Evolutionary conservation across 1,140 invertebrate genomes (phyloP), one percentile per base, ranked within the genome.

Genomic region (Bombyx mandarina): DNA sequence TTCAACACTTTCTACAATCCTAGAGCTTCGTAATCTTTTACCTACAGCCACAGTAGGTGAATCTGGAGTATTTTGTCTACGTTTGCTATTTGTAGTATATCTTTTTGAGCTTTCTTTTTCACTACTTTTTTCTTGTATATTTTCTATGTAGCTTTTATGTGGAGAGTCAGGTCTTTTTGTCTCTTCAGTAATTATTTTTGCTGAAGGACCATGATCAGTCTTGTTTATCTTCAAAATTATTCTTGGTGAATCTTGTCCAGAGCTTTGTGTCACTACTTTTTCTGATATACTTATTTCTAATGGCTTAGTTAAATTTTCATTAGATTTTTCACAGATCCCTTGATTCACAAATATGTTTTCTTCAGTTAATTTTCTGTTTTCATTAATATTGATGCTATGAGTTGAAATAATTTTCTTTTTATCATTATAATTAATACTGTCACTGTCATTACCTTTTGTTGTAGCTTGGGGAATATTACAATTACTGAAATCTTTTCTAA

Each of bases 211-310:
- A 67, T 86, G 85, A 58, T 83, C 81, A 63, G 87, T 86, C 78
- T 89, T 89, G 67, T 89, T 89, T 52, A 89, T 88, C 79, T 89
- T 89, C 53, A 89, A 72, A 63, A 88, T 88, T 60, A 89, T 89
- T 71, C 87, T 71, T 46, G 88, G 88, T 45, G 88, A 89, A 74
- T 88, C 86, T 77, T 87, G 81, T 43, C 82, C 88, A 52, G 86
- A 81, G 57, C 79, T 85, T 60, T 79, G 74, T 69, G 73, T 75
- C 46, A 67, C 66, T 45, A 77, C 58, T 62, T 82, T 86, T 59
- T 85, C 80, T 50, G 79, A 72, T 57, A 87, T 80, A 65, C 75
- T 81, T 49, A 89, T 87, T 75, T 88, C 86, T 65, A 89, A 71
- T 22, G 88, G 87, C 58, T 82, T 83, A 57, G 74, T 78, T 43